Conservation (phyloP, 2,113 vertebrate species). For the Megatriorchis doriae region DNA sequence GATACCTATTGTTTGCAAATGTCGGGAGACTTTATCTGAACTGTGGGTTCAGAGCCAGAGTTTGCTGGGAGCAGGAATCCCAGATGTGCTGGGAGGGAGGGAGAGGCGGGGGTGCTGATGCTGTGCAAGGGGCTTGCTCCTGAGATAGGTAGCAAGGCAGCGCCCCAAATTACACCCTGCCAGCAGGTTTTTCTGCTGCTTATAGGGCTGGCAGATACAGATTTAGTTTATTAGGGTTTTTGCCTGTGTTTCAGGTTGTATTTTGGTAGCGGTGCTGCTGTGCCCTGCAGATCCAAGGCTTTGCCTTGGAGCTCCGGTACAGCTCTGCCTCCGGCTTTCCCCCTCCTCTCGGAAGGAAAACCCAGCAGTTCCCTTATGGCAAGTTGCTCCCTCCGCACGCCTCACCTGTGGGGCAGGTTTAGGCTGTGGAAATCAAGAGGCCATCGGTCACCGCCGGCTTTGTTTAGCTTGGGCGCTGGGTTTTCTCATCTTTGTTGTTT, state of each 20-base stretch:
- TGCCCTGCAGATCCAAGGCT: not conserved
- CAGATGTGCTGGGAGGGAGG: not conserved
- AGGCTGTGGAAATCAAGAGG: not conserved
- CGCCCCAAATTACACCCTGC: fast-evolving
- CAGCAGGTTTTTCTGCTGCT: not conserved
- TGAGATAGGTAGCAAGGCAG: not conserved
- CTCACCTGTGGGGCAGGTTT: conserved; percentile 29
- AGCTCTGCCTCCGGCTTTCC: not conserved
- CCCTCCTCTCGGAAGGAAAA: not conserved
- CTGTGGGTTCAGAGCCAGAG: not conserved
- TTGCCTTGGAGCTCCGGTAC: not conserved
- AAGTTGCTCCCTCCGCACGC: not conserved
- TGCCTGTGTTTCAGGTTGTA: not conserved
- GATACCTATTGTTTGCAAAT: conserved; percentile 56
- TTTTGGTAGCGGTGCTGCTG: not conserved
- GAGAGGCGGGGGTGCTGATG: not conserved
- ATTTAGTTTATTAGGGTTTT: not conserved
- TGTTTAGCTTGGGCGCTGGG: not conserved
- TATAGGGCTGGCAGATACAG: fast-evolving
- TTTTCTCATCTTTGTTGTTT: not conserved
- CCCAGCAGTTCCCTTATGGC: not conserved
- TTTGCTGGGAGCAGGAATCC: not conserved
- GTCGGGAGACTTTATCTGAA: not conserved
- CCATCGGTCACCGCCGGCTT: not conserved
- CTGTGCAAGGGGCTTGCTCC: not conserved